phyloP scores from a whole-genome alignment of 1,140 invertebrate species.

The Phenacoccus solenopsis region DNA sequence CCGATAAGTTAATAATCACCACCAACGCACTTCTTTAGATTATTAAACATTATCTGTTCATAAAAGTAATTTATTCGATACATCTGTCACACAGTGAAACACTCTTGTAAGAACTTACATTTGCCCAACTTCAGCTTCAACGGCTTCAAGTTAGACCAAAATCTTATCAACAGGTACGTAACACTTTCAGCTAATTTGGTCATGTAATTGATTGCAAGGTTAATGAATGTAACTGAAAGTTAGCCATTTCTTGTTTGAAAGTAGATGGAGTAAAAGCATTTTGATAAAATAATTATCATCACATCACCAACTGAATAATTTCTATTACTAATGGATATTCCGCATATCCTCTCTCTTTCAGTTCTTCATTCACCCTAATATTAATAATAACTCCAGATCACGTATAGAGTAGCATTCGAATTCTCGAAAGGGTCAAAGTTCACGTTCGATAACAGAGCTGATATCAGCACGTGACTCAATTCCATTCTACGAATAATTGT shows the following conservation, averaged over 20 bases:
- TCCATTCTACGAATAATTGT: not conserved
- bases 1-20: not conserved
- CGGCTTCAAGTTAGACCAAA: not conserved
- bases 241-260: not conserved
- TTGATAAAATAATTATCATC: not conserved
- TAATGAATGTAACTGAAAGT: not conserved
- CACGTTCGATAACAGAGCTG: not conserved
- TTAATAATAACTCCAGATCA: not conserved
- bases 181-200: not conserved
- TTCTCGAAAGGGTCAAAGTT: not conserved
- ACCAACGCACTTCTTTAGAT: no score
- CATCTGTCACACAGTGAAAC: no score
- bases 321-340: no score
- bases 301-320: not conserved
- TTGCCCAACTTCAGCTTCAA: not conserved
- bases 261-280: not conserved
- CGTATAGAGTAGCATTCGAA: not conserved
- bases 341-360: no score
- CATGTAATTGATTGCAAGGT: not conserved
- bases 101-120: not conserved
- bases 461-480: not conserved
- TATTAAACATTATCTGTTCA: no score
- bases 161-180: not conserved
- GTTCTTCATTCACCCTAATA: not conserved
- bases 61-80: not conserved